Conservation (phyloP, 1,140 invertebrate species). For the Scaptomyza pallida region DNA sequence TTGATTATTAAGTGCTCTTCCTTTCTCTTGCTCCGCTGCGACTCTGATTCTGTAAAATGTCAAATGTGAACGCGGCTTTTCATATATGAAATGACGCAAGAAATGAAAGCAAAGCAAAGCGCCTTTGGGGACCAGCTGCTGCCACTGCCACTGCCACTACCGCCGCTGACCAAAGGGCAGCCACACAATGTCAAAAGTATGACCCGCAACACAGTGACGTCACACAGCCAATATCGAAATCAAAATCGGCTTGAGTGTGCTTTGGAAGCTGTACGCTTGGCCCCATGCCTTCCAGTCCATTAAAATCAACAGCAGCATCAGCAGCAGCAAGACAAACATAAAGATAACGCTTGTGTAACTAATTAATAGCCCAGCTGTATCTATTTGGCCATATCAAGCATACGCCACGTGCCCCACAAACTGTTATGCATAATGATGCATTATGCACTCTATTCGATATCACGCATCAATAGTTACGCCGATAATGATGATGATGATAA, state of each 20-base stretch:
- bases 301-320: conserved; percentile 23
- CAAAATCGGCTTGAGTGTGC: conserved; percentile 2
- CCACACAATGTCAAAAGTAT: conserved; percentile 31
- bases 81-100: conserved; percentile 72
- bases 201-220: conserved; percentile 53
- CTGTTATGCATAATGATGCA: conserved; percentile 38
- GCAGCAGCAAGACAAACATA: conserved; percentile 6
- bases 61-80: conserved; percentile 72
- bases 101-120: conserved; percentile 61
- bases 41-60: conserved; percentile 69
- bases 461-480: conserved; percentile 41
- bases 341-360: conserved; percentile 4
- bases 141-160: background rate
- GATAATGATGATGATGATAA: conserved; percentile 37
- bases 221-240: conserved; percentile 7
- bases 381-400: conserved; percentile 39
- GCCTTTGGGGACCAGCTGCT: conserved; percentile 27
- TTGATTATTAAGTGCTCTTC: conserved; percentile 53
- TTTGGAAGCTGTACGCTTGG: conserved; percentile 31
- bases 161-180: conserved; percentile 57
- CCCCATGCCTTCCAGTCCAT: conserved; percentile 33
- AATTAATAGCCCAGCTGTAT: conserved; percentile 51
- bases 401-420: conserved; percentile 46
- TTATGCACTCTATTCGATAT: conserved; percentile 53
- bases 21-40: background rate